Percentiles rank a stretch among this genome's conserved stretches.
Conservation (phyloP, 1,140 invertebrate species). For the Cyclina sinensis region DNA sequence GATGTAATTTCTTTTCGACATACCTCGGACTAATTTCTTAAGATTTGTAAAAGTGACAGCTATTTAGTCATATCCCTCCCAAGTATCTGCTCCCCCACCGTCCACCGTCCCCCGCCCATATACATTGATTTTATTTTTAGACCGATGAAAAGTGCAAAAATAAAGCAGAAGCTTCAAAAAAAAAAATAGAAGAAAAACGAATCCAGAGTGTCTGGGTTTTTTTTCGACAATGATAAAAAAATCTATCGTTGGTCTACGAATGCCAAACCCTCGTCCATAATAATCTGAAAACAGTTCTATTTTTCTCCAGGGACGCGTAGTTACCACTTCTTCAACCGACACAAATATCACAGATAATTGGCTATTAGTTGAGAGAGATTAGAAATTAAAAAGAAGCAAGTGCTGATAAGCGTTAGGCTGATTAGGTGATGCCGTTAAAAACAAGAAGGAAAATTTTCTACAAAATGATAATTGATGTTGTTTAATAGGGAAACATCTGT, state of each 20-base stretch:
- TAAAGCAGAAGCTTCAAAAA: no score
- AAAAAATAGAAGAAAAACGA: background rate
- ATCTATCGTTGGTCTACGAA: background rate
- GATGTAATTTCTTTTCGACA: no score
- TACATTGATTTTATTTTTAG: no score
- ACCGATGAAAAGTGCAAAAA: no score
- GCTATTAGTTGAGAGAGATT: constrained; percentile 59
- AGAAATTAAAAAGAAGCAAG: constrained; percentile 24
- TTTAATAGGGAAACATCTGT: constrained; percentile 9
- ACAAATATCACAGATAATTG: constrained; percentile 46
- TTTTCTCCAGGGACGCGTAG: background rate
- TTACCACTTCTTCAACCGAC: background rate
- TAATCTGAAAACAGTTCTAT: constrained; percentile 33
- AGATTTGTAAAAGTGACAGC: no score
- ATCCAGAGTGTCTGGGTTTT: background rate
- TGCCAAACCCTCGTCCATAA: background rate
- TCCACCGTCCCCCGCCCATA: no score
- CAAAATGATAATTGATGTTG: background rate
- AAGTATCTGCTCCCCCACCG: no score
- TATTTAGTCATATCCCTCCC: no score
- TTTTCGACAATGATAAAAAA: background rate
- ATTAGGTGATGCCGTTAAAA: background rate
- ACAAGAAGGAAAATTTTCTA: background rate
- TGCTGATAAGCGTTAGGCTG: constrained; percentile 40
- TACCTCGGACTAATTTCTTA: no score